These are phyloP conservation scores for Vicugna pacos DNA, from an alignment of 2,113 vertebrate species.

Conservation along the genomic window DNA sequence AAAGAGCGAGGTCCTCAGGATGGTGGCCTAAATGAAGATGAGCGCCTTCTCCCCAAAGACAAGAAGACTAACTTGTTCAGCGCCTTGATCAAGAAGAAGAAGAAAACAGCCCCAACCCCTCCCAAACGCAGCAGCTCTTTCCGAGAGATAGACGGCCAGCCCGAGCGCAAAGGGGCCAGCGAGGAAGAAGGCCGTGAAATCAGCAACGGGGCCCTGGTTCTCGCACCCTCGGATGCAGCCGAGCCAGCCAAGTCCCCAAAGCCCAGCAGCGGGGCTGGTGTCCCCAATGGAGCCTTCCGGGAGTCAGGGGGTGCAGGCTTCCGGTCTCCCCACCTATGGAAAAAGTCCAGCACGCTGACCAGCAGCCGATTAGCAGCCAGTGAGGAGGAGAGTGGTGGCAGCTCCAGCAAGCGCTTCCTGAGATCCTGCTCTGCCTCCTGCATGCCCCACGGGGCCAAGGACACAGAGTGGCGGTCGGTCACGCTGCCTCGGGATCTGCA, in stretches of 20 bases:
- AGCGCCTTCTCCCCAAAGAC: constrained; percentile 94
- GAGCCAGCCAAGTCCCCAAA: constrained; percentile 89
- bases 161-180: constrained; percentile 83
- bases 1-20: constrained; percentile 92
- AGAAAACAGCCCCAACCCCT: constrained; percentile 94
- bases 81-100: constrained; percentile 98
- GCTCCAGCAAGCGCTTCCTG: constrained; percentile 93
- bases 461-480: constrained; percentile 93
- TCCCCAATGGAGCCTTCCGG: constrained; percentile 91
- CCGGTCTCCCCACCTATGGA: constrained; percentile 89
- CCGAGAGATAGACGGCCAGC: constrained; percentile 91
- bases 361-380: constrained; percentile 85
- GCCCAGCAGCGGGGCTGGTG: constrained; percentile 87
- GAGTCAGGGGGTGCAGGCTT: constrained; percentile 89
- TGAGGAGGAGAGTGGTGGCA: constrained; percentile 91
- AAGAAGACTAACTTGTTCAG: constrained; percentile 95
- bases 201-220: constrained; percentile 86
- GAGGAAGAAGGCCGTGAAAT: constrained; percentile 87
- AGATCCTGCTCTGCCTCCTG: constrained; percentile 94
- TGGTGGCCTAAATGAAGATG: constrained; percentile 92
- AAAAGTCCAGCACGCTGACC: constrained; percentile 89
- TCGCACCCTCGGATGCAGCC: constrained; percentile 65
- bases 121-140: constrained; percentile 98
- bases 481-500: constrained; percentile 95
- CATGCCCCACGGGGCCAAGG: constrained; percentile 89